Conservation (phyloP, 2,888 invertebrate genomes). For the Andrena minutula region DNA sequence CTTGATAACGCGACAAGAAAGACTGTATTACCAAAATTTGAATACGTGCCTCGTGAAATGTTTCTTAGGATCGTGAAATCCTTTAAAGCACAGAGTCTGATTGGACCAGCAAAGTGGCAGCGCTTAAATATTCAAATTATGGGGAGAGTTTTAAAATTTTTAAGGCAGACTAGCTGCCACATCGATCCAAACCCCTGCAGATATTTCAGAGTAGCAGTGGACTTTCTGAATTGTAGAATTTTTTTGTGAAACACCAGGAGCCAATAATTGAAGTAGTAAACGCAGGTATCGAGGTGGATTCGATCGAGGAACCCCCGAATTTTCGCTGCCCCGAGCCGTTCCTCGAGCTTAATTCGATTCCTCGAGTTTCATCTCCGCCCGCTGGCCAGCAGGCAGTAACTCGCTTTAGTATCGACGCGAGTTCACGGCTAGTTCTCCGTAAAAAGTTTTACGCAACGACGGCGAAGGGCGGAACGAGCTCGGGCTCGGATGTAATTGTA, state of each 20-base stretch:
- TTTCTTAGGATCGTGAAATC: background rate
- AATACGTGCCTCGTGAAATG: background rate
- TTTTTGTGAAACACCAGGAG: no score
- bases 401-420: slow-evolving; percentile 5
- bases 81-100: background rate
- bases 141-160: background rate
- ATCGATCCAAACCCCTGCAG: background rate
- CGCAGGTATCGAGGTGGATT: no score
- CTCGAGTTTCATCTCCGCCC: background rate
- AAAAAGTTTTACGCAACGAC: slow-evolving; percentile 19
- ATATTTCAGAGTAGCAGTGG: no score
- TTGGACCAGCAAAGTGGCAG: background rate
- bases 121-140: background rate
- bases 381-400: background rate
- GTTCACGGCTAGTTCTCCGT: background rate
- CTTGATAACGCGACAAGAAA: background rate
- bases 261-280: background rate
- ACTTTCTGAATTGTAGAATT: no score
- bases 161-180: background rate
- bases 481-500: slow-evolving; percentile 17
- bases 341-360: slow-evolving; percentile 21
- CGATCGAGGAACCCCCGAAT: background rate
- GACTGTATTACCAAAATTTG: background rate
- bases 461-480: background rate
- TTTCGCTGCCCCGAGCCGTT: background rate